Percentiles rank a stretch among this genome's conserved stretches.
Evolutionary conservation across 2,888 invertebrate genomes (phyloP).

Genomic region (Coleophora flavipennella): DNA sequence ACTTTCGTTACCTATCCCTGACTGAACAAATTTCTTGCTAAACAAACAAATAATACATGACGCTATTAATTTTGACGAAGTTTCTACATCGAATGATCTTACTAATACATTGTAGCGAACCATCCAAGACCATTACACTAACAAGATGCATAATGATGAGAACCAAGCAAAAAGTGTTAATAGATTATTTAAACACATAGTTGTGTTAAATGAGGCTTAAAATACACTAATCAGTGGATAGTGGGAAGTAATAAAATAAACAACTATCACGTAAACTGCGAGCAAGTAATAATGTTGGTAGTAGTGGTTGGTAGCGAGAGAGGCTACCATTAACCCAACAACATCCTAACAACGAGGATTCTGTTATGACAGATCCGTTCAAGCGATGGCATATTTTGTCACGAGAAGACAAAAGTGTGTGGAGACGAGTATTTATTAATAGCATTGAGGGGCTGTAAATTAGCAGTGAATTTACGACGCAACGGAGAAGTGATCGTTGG

Average conservation of each 20-base stretch:
- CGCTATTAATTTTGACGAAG: too few relatives aligned
- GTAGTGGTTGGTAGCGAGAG: constrained; percentile 3
- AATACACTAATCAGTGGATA: constrained; percentile 4
- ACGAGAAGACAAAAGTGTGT: constrained; percentile 42
- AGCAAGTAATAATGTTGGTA: background rate
- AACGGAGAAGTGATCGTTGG: constrained; percentile 55
- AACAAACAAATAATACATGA: too few relatives aligned
- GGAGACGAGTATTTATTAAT: constrained; percentile 65
- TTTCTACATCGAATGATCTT: too few relatives aligned
- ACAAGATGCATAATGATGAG: too few relatives aligned
- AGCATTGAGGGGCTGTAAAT: constrained; percentile 68
- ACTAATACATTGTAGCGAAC: too few relatives aligned
- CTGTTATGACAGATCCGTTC: constrained; percentile 63
- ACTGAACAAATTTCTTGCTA: too few relatives aligned
- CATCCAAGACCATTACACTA: too few relatives aligned
- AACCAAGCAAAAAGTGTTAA: too few relatives aligned
- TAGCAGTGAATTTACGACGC: constrained; percentile 67
- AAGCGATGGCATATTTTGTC: constrained; percentile 61
- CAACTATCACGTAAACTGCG: constrained; percentile 2
- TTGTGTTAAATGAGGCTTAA: constrained; percentile 8
- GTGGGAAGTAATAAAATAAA: constrained; percentile 5
- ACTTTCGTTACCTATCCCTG: constrained; percentile 32
- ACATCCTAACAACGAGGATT: constrained; percentile 40
- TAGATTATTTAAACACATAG: background rate
- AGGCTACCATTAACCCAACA: constrained; percentile 41